Evolutionary conservation across 2,113 vertebrate species (phyloP).

Genomic region (Dromiciops gliroides): DNA sequence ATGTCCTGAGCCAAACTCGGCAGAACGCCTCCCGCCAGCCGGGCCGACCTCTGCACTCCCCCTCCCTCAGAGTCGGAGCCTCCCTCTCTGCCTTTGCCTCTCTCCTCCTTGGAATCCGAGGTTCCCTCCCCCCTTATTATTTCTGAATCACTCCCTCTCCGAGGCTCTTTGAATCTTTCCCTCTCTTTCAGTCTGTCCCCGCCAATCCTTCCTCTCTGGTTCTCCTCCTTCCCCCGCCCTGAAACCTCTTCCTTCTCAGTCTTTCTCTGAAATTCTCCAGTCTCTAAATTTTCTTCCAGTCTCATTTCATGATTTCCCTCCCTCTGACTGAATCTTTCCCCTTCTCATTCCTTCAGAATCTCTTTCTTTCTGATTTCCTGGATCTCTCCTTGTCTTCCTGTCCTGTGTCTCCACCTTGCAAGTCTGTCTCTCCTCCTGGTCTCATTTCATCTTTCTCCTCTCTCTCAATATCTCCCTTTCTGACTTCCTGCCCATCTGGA

Average conservation of each 20-base stretch:
- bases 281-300: not conserved
- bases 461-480: too few species aligned
- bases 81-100: not conserved
- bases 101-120: not conserved
- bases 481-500: not conserved
- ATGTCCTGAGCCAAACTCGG: not conserved
- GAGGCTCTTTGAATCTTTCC: not conserved
- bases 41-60: not conserved
- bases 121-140: constrained; percentile 59
- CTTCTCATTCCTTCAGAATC: not conserved
- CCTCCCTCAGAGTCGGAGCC: not conserved
- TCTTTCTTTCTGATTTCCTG: too few species aligned
- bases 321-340: not conserved
- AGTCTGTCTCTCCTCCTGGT: not conserved
- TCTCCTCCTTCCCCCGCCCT: too few species aligned
- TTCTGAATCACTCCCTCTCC: constrained; percentile 68
- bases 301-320: not conserved
- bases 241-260: not conserved
- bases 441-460: not conserved
- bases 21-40: not conserved
- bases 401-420: too few species aligned
- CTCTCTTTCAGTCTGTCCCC: too few species aligned
- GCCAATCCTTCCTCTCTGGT: too few species aligned
- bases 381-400: not conserved
- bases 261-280: too few species aligned